These are phyloP conservation scores for Microtus pennsylvanicus DNA, from an alignment of 2,113 vertebrate species.

Conservation along the genomic window DNA sequence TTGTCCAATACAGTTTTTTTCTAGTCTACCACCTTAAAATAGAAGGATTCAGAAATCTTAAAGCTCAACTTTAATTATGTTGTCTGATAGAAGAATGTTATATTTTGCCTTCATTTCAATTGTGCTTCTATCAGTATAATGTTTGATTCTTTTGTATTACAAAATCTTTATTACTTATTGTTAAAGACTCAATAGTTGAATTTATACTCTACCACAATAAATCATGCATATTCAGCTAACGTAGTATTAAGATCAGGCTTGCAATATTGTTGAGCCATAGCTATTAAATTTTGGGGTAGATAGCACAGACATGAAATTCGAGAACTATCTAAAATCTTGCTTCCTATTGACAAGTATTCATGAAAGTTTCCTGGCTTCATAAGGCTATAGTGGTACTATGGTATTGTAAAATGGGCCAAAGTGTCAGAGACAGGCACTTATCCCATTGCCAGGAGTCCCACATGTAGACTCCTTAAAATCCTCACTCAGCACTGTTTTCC, in stretches of 20 bases:
- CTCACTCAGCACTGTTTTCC: too few species aligned
- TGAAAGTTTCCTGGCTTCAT: not conserved
- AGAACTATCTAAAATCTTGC: conserved; percentile 49
- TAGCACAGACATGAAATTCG: conserved; percentile 28
- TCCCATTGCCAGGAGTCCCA: too few species aligned
- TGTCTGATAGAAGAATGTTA: conserved; percentile 70
- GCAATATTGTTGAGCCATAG: conserved; percentile 63
- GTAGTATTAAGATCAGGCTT: conserved; percentile 71
- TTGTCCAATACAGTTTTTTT: conserved; percentile 46
- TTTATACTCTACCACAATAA: conserved; percentile 73
- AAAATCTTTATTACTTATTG: conserved; percentile 75
- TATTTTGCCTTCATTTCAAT: conserved; percentile 77
- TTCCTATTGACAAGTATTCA: conserved; percentile 54
- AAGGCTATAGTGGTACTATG: not conserved
- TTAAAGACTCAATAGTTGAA: conserved; percentile 73
- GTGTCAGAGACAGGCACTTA: too few species aligned
- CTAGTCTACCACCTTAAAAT: conserved; percentile 61
- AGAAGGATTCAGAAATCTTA: conserved; percentile 60
- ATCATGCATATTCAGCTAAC: conserved; percentile 65
- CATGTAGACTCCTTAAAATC: too few species aligned
- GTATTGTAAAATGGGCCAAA: conserved; percentile 10
- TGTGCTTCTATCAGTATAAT: conserved; percentile 68
- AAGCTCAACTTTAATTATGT: conserved; percentile 76
- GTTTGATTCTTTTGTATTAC: conserved; percentile 70
- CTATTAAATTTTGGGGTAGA: conserved; percentile 51